Conservation (phyloP, 2,797 vertebrate species). For the Pseudotriccus pelzelni region DNA sequence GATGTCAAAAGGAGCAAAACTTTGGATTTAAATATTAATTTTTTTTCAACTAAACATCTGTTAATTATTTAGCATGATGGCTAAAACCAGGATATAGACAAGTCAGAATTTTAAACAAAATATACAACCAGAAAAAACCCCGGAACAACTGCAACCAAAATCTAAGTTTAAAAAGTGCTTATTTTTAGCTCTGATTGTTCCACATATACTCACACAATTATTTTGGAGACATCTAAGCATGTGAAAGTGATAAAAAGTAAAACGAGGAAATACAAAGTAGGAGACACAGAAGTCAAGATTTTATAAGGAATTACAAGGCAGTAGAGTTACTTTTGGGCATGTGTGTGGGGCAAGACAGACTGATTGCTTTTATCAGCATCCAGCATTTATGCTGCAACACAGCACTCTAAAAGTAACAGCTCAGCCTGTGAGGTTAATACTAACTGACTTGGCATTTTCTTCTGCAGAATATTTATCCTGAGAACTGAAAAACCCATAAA, state of each 20-base stretch:
- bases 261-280: neutral
- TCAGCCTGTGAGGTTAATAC: neutral
- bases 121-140: fast-evolving
- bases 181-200: neutral
- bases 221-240: neutral
- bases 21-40: neutral
- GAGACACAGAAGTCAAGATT: neutral
- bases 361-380: neutral
- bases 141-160: neutral
- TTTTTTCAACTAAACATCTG: neutral
- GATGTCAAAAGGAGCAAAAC: neutral
- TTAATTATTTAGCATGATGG: neutral
- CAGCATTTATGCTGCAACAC: neutral
- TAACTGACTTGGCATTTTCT: neutral
- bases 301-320: neutral
- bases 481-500: neutral
- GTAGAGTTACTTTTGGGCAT: neutral
- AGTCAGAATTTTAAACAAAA: neutral
- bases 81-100: neutral
- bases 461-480: neutral
- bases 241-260: neutral
- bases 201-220: neutral
- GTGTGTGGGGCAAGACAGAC: neutral
- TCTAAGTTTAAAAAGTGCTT: neutral
- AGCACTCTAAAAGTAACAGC: neutral